Conservation (phyloP, 2,113 vertebrate species). For the Lophochroa leadbeateri region DNA sequence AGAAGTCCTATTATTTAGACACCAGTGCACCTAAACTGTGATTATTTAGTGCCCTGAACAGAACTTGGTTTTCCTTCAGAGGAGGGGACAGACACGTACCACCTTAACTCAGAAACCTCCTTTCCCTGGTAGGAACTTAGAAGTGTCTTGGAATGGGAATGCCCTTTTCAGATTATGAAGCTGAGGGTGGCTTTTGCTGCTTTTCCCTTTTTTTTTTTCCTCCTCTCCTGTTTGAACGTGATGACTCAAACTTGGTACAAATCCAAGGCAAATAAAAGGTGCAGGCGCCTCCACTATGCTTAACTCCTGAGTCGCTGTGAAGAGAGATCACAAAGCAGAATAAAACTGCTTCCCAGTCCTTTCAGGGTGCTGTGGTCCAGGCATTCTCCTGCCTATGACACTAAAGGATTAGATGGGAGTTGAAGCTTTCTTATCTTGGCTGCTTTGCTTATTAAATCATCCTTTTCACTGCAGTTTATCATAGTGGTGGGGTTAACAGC, state of each 20-base stretch:
- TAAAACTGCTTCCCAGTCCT: accelerated
- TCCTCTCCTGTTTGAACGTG: background rate
- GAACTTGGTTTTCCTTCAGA: background rate
- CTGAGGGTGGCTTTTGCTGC: background rate
- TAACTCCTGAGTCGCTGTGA: slow-evolving; percentile 4
- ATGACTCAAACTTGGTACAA: slow-evolving; percentile 48
- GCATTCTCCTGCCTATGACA: background rate
- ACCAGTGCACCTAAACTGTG: background rate
- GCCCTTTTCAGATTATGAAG: background rate
- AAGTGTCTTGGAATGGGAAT: background rate
- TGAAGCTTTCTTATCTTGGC: background rate
- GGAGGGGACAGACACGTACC: too few relatives aligned
- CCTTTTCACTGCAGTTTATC: background rate
- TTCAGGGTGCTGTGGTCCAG: background rate
- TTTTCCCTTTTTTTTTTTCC: background rate
- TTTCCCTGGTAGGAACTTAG: background rate
- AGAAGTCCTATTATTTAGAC: background rate
- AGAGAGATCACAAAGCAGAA: background rate
- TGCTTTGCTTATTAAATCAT: background rate
- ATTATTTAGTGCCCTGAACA: background rate
- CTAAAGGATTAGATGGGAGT: background rate
- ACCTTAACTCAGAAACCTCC: background rate
- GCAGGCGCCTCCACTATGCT: background rate
- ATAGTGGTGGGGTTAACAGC: background rate
- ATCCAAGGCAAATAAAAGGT: slow-evolving; percentile 54